Evolutionary conservation across 2,888 invertebrate genomes (phyloP).

Genomic region (Perizoma affinitatum): DNA sequence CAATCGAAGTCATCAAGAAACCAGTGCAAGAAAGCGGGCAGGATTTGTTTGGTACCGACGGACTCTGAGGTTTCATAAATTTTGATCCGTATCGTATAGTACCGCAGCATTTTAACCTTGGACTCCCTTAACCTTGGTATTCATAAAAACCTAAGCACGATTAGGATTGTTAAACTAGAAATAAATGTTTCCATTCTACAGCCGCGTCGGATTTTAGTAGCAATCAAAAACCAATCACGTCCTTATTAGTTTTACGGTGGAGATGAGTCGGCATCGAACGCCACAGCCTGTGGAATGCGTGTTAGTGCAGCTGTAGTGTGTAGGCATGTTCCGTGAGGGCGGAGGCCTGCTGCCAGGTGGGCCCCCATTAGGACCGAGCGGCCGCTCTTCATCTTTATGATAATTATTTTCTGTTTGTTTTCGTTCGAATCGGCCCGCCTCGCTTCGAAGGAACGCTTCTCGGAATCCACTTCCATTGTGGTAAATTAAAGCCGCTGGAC

Average conservation of each 20-base stretch:
- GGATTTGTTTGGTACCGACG: too few relatives aligned
- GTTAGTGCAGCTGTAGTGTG: conserved; percentile 8
- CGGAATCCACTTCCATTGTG: conserved; percentile 83
- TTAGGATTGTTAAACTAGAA: conserved; percentile 26
- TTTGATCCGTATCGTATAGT: too few relatives aligned
- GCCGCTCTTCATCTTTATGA: conserved; percentile 84
- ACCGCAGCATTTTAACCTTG: neutral
- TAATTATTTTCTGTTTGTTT: conserved; percentile 85
- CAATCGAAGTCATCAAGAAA: too few relatives aligned
- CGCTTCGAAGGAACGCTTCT: conserved; percentile 73
- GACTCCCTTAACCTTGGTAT: conserved; percentile 5
- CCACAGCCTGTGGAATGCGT: conserved; percentile 31
- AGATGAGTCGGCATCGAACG: conserved; percentile 43
- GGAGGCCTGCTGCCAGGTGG: conserved; percentile 74
- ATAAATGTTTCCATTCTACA: conserved; percentile 23
- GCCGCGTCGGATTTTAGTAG: conserved; percentile 42
- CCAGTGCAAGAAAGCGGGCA: too few relatives aligned
- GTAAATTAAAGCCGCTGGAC: conserved; percentile 84
- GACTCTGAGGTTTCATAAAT: too few relatives aligned
- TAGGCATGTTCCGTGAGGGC: conserved; percentile 46
- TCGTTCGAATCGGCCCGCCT: conserved; percentile 82
- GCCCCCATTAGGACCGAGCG: conserved; percentile 81
- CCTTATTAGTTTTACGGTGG: conserved; percentile 55
- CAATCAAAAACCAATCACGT: conserved; percentile 64
- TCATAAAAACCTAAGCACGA: conserved; percentile 13